Percentiles rank a stretch among this genome's conserved stretches.
These are phyloP conservation scores for Frankliniella fusca DNA, from an alignment of 2,888 invertebrate species.

Conservation along the genomic window DNA sequence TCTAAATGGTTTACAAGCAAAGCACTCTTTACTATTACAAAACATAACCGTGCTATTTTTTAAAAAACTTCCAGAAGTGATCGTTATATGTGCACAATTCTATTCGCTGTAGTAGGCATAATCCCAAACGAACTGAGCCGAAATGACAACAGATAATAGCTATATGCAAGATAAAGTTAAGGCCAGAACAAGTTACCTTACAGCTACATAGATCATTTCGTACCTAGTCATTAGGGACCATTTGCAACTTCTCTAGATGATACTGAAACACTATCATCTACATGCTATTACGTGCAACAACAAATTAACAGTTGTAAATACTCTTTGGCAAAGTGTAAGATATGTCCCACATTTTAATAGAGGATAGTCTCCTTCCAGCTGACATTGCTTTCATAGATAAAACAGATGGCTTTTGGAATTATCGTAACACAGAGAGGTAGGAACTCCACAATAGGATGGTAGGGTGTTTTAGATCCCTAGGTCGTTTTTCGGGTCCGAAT, in stretches of 20 bases:
- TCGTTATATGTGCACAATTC: not conserved
- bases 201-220: not conserved
- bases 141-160: not conserved
- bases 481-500: not conserved
- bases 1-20: not conserved
- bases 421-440: not conserved
- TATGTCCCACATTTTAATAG: not conserved
- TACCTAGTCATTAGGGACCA: not conserved
- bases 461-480: no score
- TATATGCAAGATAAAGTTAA: not conserved
- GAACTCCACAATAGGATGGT: not conserved
- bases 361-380: not conserved
- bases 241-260: constrained; percentile 16
- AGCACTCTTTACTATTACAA: constrained; percentile 3
- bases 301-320: not conserved
- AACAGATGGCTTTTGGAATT: not conserved
- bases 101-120: not conserved
- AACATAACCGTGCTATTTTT: not conserved
- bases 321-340: constrained; percentile 13
- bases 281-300: not conserved
- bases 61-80: not conserved
- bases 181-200: not conserved
- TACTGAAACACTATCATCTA: constrained; percentile 25
- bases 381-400: not conserved
- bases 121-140: not conserved